phyloP scores from a whole-genome alignment of 2,113 vertebrate species.

The Alces alces region DNA sequence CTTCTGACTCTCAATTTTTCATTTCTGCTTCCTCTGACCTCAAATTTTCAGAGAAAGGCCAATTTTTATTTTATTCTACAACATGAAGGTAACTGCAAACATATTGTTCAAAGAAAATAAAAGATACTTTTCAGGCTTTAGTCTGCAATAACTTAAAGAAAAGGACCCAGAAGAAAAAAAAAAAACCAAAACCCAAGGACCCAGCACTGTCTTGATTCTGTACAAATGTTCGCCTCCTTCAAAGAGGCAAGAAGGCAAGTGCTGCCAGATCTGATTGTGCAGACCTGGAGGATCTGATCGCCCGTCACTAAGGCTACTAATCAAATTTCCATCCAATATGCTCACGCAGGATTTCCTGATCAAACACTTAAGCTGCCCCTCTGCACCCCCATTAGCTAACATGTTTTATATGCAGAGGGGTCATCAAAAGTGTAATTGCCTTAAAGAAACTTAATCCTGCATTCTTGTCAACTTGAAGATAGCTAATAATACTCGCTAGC shows the following conservation, averaged over 20 bases:
- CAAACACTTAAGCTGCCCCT: slow-evolving; percentile 89
- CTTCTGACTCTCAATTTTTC: not conserved
- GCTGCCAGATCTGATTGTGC: slow-evolving; percentile 91
- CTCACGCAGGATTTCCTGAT: slow-evolving; percentile 92
- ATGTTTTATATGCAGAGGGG: slow-evolving; percentile 92
- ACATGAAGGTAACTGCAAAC: slow-evolving; percentile 80
- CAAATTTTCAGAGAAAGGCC: not conserved
- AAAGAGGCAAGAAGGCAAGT: slow-evolving; percentile 85
- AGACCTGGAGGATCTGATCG: slow-evolving; percentile 87
- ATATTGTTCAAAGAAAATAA: slow-evolving; percentile 82
- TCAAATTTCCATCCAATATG: slow-evolving; percentile 94
- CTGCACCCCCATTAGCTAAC: slow-evolving; percentile 91
- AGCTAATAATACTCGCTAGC: slow-evolving; percentile 77
- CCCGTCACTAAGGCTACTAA: slow-evolving; percentile 94
- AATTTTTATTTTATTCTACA: slow-evolving; percentile 52
- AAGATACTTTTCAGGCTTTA: slow-evolving; percentile 80
- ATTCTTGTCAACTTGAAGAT: slow-evolving; percentile 83
- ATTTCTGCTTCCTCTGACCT: slow-evolving; percentile 26
- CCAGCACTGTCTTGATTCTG: slow-evolving; percentile 81
- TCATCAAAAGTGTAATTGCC: slow-evolving; percentile 93
- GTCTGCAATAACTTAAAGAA: slow-evolving; percentile 81
- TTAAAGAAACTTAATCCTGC: slow-evolving; percentile 92
- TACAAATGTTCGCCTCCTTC: slow-evolving; percentile 87
- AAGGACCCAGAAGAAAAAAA: slow-evolving; percentile 46
- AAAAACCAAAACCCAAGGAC: slow-evolving; percentile 73